Percentiles rank a stretch among this genome's conserved stretches.
These are phyloP conservation scores for Calidris pygmaea DNA, from an alignment of 2,113 vertebrate genomes.

Conservation along the genomic window DNA sequence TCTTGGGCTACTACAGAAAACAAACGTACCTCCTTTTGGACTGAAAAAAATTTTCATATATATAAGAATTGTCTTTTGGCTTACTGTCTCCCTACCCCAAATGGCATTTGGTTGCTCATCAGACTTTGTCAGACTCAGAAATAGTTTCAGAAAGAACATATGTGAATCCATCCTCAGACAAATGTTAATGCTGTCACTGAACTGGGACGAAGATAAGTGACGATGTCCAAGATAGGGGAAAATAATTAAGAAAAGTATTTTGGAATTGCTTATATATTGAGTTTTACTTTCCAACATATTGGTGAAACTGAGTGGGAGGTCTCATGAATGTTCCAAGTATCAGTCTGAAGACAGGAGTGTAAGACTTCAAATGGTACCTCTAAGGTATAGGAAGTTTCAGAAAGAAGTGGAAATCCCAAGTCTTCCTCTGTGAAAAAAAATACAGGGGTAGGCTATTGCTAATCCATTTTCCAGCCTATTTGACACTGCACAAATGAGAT, in stretches of 20 bases:
- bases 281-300: neutral
- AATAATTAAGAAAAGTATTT: neutral
- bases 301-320: neutral
- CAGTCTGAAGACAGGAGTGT: neutral
- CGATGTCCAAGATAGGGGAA: neutral
- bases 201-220: neutral
- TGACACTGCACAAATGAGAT: neutral
- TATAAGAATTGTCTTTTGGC: neutral
- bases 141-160: neutral
- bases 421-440: neutral
- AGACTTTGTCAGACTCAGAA: neutral
- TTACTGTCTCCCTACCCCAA: neutral
- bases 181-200: neutral
- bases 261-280: neutral
- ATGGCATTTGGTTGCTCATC: neutral
- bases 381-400: neutral
- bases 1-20: neutral
- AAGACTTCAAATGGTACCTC: neutral
- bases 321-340: neutral
- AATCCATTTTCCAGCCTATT: neutral
- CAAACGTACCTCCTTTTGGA: neutral
- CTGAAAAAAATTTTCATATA: neutral
- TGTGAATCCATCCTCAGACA: neutral
- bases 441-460: neutral
- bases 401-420: neutral